Percentiles rank a stretch among this genome's conserved stretches.
These are phyloP conservation scores for Nyctalus aviator DNA, from an alignment of 2,797 vertebrate genomes.

Conservation along the genomic window DNA sequence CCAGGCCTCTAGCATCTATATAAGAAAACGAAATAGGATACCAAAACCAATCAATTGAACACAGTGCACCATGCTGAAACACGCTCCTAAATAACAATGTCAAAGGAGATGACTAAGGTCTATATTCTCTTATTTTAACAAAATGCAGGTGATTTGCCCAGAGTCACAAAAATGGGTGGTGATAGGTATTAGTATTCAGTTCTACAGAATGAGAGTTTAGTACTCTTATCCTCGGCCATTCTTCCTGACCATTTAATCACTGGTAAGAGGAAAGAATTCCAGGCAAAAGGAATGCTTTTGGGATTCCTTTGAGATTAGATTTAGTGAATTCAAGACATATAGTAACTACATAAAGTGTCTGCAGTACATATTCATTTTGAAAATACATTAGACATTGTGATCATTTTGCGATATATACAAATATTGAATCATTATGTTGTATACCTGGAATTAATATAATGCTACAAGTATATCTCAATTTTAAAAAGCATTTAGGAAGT, in stretches of 20 bases:
- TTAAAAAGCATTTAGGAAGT: not conserved
- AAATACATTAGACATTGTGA: not conserved
- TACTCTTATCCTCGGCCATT: not conserved
- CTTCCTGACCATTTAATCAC: not conserved
- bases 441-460: not conserved
- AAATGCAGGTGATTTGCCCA: not conserved
- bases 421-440: not conserved
- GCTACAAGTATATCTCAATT: not conserved
- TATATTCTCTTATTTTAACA: not conserved
- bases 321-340: slow-evolving; percentile 4
- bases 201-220: not conserved
- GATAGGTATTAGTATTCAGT: not conserved
- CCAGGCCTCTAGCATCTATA: not conserved
- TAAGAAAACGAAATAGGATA: not conserved
- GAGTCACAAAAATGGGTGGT: slow-evolving; percentile 1
- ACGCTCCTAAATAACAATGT: too few species aligned
- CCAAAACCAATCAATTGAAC: not conserved
- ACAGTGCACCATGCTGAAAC: not conserved
- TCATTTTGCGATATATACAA: not conserved
- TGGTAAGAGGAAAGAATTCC: not conserved
- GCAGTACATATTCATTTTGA: not conserved
- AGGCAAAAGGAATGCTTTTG: not conserved
- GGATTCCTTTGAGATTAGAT: not conserved
- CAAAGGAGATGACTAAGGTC: not conserved
- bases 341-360: not conserved